Evolutionary conservation across 53 echinoderm and acorn worm species (phyloP).

Genomic region (Echinarachnius parma): DNA sequence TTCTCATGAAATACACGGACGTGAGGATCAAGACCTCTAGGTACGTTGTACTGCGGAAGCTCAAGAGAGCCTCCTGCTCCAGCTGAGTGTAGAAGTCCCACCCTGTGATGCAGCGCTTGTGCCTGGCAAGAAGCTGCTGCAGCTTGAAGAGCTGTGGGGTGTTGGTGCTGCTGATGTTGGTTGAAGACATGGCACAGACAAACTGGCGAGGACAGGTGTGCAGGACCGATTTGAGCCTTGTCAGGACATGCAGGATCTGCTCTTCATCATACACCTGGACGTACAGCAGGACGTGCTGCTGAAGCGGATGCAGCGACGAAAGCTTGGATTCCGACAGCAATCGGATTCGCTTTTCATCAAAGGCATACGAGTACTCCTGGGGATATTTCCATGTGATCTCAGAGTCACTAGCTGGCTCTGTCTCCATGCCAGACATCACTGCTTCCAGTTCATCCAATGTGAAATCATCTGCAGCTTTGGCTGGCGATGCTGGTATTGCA

Average conservation of each 20-base stretch:
- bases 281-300: slow-evolving; percentile 96
- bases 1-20: slow-evolving; percentile 94
- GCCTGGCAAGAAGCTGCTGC: slow-evolving; percentile 89
- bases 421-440: slow-evolving; percentile 80
- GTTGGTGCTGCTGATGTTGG: slow-evolving; percentile 98
- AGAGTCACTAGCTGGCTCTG: slow-evolving; percentile 51
- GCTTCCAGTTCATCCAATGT: slow-evolving; percentile 83
- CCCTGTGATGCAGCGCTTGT: slow-evolving; percentile 89
- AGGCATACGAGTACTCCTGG: slow-evolving; percentile 28
- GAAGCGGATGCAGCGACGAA: slow-evolving; percentile 70
- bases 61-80: slow-evolving; percentile 73
- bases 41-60: slow-evolving; percentile 92
- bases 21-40: slow-evolving; percentile 87
- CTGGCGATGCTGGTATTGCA: slow-evolving; percentile 13
- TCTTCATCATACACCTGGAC: slow-evolving; percentile 95
- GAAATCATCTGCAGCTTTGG: slow-evolving; percentile 72
- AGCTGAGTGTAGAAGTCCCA: slow-evolving; percentile 87
- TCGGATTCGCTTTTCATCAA: slow-evolving; percentile 50
- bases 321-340: slow-evolving; percentile 73
- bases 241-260: slow-evolving; percentile 83
- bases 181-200: slow-evolving; percentile 97
- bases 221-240: slow-evolving; percentile 76
- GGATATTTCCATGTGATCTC: slow-evolving; percentile 50
- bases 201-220: slow-evolving; percentile 84
- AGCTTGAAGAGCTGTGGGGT: slow-evolving; percentile 93